Evolutionary conservation across 2,113 vertebrate genomes (phyloP), one percentile per base, ranked within the genome.

Genomic region (Bettongia penicillata): DNA sequence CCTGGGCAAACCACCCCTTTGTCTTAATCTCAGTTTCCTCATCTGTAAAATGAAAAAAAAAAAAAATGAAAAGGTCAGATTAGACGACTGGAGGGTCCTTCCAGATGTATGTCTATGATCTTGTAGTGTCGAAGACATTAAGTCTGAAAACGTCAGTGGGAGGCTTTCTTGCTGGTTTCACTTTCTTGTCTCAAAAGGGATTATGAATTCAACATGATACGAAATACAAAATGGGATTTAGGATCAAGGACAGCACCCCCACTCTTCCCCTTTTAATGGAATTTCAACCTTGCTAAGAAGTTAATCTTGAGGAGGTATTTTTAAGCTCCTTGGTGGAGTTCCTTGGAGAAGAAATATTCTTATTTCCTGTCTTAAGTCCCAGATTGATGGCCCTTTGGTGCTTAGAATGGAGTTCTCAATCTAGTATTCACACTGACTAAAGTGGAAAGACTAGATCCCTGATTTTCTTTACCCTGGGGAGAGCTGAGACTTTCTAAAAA

Each of bases 131-230:
- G 2, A 8, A 93, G 94, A 57, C 53, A 50, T 50, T 22, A 9
- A 95, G 26, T 93, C 37, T 92, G 37, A 92, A 89, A 93, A 92
- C 24, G 25, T 61, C 52, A 28, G 3, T 14, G 91, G 77, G 7
- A 49, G 11, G 89, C 51, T 93, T n/a, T 47, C 49, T 48, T 61
- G 24, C 53, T 93, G 50, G 68, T 5, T 49, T 93, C 93, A 68
- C 95, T 93, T 93, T 93, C 68, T 92, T 92, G 94, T 90, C 95
- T 53, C 43, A 91, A 89, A 92, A 92, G 49, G 52, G 31, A 10
- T 57, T n/a, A 43, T 92, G 94, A 92, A 96, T 93, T 92, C 24
- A 93, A 61, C 92, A 47, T n/a, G n/a, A 94, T 90, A 51, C 47
- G 48, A 31, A 55, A 84, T 93, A 37, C n/a, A 91, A 92, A 12